phyloP scores from a whole-genome alignment of 1,140 invertebrate species.

The Anoplolepis gracilipes region DNA sequence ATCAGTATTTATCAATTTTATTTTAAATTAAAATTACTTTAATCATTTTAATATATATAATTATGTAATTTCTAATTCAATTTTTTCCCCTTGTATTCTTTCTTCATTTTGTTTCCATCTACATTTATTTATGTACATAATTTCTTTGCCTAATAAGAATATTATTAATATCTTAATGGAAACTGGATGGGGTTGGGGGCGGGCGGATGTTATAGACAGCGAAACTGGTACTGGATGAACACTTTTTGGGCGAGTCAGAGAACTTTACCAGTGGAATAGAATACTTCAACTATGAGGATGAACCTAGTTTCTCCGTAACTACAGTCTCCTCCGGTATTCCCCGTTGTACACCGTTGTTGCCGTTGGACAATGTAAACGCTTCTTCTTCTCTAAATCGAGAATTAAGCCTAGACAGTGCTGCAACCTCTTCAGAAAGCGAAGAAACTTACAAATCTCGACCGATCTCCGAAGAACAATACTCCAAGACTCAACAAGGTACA shows the following conservation, averaged over 20 bases:
- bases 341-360: constrained; percentile 68
- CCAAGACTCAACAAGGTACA: constrained; percentile 67
- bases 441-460: constrained; percentile 78
- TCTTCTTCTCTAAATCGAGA: constrained; percentile 69
- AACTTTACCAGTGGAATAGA: constrained; percentile 84
- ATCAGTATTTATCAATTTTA: not conserved
- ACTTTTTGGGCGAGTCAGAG: constrained; percentile 89
- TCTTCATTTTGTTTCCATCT: not conserved
- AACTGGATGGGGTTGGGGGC: too few species aligned
- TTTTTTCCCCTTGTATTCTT: not conserved
- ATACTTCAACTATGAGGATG: constrained; percentile 86
- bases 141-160: not conserved
- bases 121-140: not conserved
- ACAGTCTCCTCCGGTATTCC: constrained; percentile 67
- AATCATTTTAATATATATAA: not conserved
- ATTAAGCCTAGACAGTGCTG: constrained; percentile 80
- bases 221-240: constrained; percentile 94
- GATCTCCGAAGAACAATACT: constrained; percentile 54
- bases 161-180: not conserved
- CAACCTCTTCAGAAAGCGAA: constrained; percentile 78
- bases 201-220: constrained; percentile 88
- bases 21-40: not conserved
- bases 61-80: not conserved
- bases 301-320: constrained; percentile 70
- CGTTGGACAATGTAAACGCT: constrained; percentile 61